A percentile compares a stretch with the other conserved stretches of the same genome.
phyloP scores from a whole-genome alignment of 2,888 invertebrate species.

The Mamestra brassicae region DNA sequence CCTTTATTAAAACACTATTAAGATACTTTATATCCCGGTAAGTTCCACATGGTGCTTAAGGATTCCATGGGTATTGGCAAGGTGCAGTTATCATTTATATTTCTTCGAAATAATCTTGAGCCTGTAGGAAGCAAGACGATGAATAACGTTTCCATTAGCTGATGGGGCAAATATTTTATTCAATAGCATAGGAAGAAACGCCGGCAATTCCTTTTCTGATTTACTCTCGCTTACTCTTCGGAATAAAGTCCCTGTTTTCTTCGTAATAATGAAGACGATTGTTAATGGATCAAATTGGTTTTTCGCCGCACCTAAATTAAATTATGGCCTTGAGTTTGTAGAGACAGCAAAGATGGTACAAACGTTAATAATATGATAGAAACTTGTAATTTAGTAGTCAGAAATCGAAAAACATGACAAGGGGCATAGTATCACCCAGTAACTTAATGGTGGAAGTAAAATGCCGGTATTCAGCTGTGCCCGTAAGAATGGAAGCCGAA shows the following conservation, averaged over 20 bases:
- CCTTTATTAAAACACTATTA: no score
- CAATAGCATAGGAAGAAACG: conserved; percentile 3
- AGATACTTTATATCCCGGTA: not conserved
- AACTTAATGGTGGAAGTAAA: no score
- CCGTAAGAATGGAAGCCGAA: no score
- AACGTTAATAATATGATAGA: not conserved
- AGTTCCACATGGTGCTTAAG: no score
- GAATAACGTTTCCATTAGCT: conserved; percentile 46
- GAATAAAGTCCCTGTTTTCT: not conserved
- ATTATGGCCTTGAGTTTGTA: not conserved
- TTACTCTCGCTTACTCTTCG: not conserved
- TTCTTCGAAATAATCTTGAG: not conserved
- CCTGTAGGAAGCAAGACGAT: not conserved
- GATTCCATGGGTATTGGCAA: not conserved
- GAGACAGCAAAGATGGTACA: not conserved
- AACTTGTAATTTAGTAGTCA: not conserved
- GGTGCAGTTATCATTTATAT: not conserved
- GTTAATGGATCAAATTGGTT: not conserved
- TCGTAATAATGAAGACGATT: not conserved
- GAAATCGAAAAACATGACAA: not conserved
- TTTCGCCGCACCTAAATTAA: not conserved
- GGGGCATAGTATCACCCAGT: not conserved
- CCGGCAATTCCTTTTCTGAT: not conserved
- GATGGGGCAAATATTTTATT: conserved; percentile 50
- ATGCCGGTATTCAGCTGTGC: not conserved